Percentiles rank a stretch among this genome's conserved stretches.
phyloP scores from a whole-genome alignment of 2,888 invertebrate species.

The Alloplasta piceator region DNA sequence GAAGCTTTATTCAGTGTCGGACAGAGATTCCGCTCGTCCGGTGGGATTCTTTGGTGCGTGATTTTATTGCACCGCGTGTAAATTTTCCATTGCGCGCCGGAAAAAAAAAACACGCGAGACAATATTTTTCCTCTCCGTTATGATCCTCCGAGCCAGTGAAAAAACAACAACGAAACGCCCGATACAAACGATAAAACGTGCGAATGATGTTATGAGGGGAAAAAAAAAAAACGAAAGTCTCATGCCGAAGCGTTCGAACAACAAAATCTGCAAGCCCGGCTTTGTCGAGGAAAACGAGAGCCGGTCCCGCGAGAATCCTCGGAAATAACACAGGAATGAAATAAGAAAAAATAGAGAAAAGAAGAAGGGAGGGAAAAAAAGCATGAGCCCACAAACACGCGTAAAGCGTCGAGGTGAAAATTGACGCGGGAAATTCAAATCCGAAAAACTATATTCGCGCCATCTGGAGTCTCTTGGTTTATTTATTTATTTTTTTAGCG shows the following conservation, averaged over 20 bases:
- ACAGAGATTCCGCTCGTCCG: slow-evolving; percentile 36
- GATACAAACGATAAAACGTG: not conserved
- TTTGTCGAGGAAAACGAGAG: slow-evolving; percentile 27
- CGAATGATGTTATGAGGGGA: not conserved
- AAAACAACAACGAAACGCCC: not conserved
- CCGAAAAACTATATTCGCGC: slow-evolving; percentile 6
- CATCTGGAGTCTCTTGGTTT: not conserved
- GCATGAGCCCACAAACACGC: not conserved
- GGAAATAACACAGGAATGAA: not conserved
- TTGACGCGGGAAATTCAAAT: slow-evolving; percentile 31
- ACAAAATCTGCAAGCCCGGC: slow-evolving; percentile 28
- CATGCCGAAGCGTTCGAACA: not conserved
- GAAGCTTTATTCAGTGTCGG: slow-evolving; percentile 48
- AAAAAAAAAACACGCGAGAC: not conserved
- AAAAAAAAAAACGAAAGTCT: not conserved
- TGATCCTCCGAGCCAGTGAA: too few relatives aligned
- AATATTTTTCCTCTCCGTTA: too few relatives aligned
- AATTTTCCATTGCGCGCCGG: not conserved
- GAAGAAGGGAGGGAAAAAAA: not conserved
- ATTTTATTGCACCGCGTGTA: not conserved
- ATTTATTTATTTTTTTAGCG: too few relatives aligned
- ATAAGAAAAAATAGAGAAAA: slow-evolving; percentile 5
- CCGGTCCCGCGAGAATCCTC: slow-evolving; percentile 33
- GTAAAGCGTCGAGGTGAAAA: slow-evolving; percentile 10
- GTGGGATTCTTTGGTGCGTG: slow-evolving; percentile 1